A percentile compares a stretch with the other conserved stretches of the same genome.
Conservation (phyloP, 2,888 invertebrate species). For the Nephrotoma flavescens region DNA sequence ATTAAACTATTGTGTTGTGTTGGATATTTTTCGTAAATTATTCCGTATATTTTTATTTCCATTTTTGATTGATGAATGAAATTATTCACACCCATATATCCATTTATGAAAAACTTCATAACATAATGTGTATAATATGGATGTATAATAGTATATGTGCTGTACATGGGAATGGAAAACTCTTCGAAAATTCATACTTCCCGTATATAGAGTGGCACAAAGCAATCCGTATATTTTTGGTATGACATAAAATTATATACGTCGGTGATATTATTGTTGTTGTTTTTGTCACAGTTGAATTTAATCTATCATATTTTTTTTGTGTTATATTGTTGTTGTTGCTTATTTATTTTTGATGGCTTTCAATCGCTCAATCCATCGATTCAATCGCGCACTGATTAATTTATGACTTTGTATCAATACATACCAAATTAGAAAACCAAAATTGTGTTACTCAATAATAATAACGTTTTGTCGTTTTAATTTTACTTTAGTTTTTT, state of each 20-base stretch:
- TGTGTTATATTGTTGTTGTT: no score
- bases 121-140: no score
- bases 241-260: background rate
- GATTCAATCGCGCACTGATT: background rate
- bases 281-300: background rate
- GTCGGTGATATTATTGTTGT: background rate
- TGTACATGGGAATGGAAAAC: background rate
- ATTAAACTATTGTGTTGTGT: background rate
- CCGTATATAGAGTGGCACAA: background rate
- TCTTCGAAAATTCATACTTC: background rate
- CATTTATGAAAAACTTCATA: background rate
- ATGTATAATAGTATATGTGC: background rate
- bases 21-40: background rate
- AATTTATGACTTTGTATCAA: background rate
- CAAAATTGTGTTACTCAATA: background rate
- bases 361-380: background rate
- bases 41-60: background rate
- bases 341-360: background rate
- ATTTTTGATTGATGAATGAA: background rate
- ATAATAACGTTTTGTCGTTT: background rate
- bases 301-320: background rate
- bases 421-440: background rate
- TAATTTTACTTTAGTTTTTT: background rate
- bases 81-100: background rate
- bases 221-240: background rate